These are phyloP conservation scores for Strigamia crassipes DNA, from an alignment of 2,888 invertebrate species.

Conservation along the genomic window DNA sequence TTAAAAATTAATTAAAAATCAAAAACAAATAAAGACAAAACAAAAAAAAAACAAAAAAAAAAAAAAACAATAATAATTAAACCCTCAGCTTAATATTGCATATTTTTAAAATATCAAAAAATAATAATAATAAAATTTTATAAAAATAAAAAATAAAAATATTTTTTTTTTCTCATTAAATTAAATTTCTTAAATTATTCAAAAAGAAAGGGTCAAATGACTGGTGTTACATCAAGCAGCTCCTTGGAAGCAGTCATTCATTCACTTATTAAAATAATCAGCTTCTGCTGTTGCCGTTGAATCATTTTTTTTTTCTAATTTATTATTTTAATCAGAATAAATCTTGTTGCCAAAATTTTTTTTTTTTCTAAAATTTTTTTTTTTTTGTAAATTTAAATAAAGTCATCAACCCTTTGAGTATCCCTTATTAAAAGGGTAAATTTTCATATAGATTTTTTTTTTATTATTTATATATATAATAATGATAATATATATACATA, in stretches of 20 bases:
- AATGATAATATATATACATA: not conserved
- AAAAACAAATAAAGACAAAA: not conserved
- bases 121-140: not conserved
- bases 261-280: slow-evolving; percentile 44
- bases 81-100: no score
- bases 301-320: slow-evolving; percentile 17
- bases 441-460: not conserved
- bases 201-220: slow-evolving; percentile 43
- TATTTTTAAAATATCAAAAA: not conserved
- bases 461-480: not conserved
- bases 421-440: slow-evolving; percentile 35
- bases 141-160: not conserved
- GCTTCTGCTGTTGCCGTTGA: slow-evolving; percentile 46
- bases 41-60: not conserved
- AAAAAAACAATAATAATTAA: not conserved
- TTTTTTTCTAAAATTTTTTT: not conserved
- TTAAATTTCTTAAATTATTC: slow-evolving; percentile 29
- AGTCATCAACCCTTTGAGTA: slow-evolving; percentile 47
- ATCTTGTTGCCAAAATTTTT: slow-evolving; percentile 24
- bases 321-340: slow-evolving; percentile 6
- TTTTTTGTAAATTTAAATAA: not conserved
- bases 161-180: not conserved
- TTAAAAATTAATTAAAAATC: not conserved
- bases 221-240: slow-evolving; percentile 49
- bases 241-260: slow-evolving; percentile 46